Evolutionary conservation across 2,797 vertebrate species (phyloP).

Genomic region (Sebastes trivittatus): DNA sequence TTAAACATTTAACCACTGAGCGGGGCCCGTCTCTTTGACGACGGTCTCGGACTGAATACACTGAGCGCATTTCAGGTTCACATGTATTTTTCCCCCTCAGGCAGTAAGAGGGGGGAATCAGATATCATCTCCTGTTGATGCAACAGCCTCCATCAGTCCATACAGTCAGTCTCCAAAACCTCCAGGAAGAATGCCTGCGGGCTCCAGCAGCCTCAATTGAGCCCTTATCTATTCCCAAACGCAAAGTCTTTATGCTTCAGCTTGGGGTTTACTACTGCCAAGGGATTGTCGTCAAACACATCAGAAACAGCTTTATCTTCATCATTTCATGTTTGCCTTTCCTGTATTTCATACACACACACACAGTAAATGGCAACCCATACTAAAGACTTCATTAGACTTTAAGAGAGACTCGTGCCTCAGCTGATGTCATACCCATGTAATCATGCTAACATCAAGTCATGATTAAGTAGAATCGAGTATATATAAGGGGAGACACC

Average conservation of each 20-base stretch:
- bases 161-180: slow-evolving; percentile 43
- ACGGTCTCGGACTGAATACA: slow-evolving; percentile 45
- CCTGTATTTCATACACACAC: neutral
- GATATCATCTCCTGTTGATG: slow-evolving; percentile 64
- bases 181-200: slow-evolving; percentile 46
- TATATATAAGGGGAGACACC: neutral
- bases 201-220: slow-evolving; percentile 35
- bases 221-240: slow-evolving; percentile 49
- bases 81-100: slow-evolving; percentile 39
- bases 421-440: neutral
- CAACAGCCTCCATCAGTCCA: slow-evolving; percentile 46
- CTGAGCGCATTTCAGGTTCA: slow-evolving; percentile 38
- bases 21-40: slow-evolving; percentile 39
- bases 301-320: slow-evolving; percentile 27
- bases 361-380: neutral
- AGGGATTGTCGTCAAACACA: slow-evolving; percentile 40
- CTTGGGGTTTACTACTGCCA: slow-evolving; percentile 25
- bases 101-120: slow-evolving; percentile 39
- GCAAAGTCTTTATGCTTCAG: slow-evolving; percentile 42
- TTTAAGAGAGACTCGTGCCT: neutral
- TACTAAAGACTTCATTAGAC: neutral
- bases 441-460: slow-evolving; percentile 19
- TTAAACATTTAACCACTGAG: slow-evolving; percentile 69
- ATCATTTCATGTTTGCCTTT: slow-evolving; percentile 24
- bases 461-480: neutral